Conservation (phyloP, 2,113 vertebrate species). For the Lepidothrix coronata region DNA sequence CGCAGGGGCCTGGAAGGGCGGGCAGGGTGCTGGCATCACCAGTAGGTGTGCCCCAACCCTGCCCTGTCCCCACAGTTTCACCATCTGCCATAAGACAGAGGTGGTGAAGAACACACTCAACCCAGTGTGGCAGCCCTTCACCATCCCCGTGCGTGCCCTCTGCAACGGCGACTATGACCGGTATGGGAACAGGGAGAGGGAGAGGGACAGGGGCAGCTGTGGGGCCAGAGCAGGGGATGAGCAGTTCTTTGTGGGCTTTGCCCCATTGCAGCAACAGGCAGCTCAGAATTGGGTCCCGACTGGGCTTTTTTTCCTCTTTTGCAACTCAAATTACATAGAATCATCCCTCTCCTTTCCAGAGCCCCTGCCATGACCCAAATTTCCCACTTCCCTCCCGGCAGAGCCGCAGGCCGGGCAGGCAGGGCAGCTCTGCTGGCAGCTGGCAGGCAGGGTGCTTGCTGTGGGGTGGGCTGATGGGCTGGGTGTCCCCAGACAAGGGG, state of each 20-base stretch:
- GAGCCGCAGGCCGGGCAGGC: not conserved
- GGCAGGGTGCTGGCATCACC: rapidly evolving
- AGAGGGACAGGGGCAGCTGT: not conserved
- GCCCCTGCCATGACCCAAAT: slow-evolving; percentile 35
- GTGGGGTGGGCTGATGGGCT: rapidly evolving
- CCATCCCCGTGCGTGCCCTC: slow-evolving; percentile 92
- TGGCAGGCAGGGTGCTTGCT: not conserved
- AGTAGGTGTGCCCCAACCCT: rapidly evolving
- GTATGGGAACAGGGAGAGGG: slow-evolving; percentile 11
- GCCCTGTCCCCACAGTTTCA: slow-evolving; percentile 77
- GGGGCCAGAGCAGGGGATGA: not conserved
- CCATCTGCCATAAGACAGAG: slow-evolving; percentile 93
- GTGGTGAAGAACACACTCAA: slow-evolving; percentile 96
- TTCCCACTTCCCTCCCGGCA: not conserved
- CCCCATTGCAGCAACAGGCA: rapidly evolving
- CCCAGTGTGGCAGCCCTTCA: slow-evolving; percentile 96
- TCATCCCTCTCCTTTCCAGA: slow-evolving; percentile 7
- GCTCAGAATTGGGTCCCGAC: not conserved
- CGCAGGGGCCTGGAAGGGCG: not conserved
- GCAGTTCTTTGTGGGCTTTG: not conserved
- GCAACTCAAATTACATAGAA: slow-evolving; percentile 23
- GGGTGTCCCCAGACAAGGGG: not conserved
- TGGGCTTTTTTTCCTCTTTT: not conserved
- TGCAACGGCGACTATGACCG: slow-evolving; percentile 98
- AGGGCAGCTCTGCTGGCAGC: not conserved